phyloP scores from a whole-genome alignment of 2,113 vertebrate species.

The Oxyura jamaicensis region DNA sequence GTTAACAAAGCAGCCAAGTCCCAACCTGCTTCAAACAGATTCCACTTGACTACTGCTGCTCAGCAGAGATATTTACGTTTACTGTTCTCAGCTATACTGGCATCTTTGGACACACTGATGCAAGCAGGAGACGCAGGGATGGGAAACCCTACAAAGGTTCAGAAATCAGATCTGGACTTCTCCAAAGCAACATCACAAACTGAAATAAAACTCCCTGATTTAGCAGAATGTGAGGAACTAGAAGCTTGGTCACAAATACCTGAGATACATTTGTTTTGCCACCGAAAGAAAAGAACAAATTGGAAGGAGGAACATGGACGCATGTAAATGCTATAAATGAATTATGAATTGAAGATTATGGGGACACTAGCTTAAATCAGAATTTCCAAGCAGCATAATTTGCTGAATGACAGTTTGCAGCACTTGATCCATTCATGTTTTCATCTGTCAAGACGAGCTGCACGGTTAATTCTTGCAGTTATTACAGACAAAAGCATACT shows the following conservation, averaged over 20 bases:
- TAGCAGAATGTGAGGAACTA: neutral
- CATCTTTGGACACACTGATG: neutral
- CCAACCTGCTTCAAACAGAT: neutral
- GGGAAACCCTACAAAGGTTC: neutral
- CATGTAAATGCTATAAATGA: neutral
- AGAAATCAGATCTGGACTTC: neutral
- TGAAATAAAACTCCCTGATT: neutral
- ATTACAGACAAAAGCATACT: neutral
- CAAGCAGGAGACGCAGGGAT: neutral
- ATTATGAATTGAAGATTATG: neutral
- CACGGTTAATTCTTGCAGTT: neutral
- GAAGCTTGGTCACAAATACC: neutral
- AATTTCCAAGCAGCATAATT: neutral
- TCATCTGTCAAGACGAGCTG: neutral
- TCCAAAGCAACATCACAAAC: neutral
- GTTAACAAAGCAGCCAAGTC: neutral
- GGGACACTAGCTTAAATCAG: neutral
- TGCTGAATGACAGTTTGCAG: neutral
- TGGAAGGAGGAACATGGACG: neutral
- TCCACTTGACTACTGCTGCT: neutral
- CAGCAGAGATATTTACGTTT: neutral
- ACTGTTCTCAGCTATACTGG: neutral
- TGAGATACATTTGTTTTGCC: neutral
- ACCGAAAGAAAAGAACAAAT: neutral
- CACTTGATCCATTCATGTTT: neutral